These are phyloP conservation scores for Cynoglossus semilaevis DNA, from an alignment of 2,113 vertebrate genomes.

Conservation along the genomic window DNA sequence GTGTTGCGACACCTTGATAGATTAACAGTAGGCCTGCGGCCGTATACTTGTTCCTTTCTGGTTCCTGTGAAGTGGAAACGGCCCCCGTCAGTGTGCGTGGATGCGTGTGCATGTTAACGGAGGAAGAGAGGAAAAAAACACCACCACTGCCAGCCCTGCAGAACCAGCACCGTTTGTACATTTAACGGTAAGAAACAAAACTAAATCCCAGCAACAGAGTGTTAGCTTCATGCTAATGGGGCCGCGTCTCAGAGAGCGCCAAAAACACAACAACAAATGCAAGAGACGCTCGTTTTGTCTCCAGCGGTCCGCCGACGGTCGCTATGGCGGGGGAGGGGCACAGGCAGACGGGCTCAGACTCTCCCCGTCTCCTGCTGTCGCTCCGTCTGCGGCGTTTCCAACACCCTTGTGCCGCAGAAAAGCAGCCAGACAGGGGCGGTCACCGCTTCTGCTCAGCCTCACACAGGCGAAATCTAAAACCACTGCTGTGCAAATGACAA, in stretches of 20 bases:
- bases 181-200: slow-evolving; percentile 47
- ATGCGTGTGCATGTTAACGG: too few species aligned
- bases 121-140: slow-evolving; percentile 46
- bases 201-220: not conserved
- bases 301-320: slow-evolving; percentile 49
- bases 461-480: too few species aligned
- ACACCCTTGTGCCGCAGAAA: not conserved
- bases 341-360: slow-evolving; percentile 37
- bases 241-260: slow-evolving; percentile 8
- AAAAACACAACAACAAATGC: slow-evolving; percentile 37
- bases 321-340: slow-evolving; percentile 54
- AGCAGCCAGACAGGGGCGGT: not conserved
- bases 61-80: slow-evolving; percentile 59
- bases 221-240: not conserved
- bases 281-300: slow-evolving; percentile 51
- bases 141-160: slow-evolving; percentile 3
- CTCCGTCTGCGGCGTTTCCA: slow-evolving; percentile 19
- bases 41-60: too few species aligned
- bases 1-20: too few species aligned
- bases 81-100: slow-evolving; percentile 18
- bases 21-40: too few species aligned
- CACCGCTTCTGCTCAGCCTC: too few species aligned
- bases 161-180: slow-evolving; percentile 4
- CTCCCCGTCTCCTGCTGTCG: slow-evolving; percentile 29
- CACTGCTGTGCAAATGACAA: slow-evolving; percentile 58